Evolutionary conservation across 2,797 vertebrate genomes (phyloP).

Genomic region (Anguilla pacifica): DNA sequence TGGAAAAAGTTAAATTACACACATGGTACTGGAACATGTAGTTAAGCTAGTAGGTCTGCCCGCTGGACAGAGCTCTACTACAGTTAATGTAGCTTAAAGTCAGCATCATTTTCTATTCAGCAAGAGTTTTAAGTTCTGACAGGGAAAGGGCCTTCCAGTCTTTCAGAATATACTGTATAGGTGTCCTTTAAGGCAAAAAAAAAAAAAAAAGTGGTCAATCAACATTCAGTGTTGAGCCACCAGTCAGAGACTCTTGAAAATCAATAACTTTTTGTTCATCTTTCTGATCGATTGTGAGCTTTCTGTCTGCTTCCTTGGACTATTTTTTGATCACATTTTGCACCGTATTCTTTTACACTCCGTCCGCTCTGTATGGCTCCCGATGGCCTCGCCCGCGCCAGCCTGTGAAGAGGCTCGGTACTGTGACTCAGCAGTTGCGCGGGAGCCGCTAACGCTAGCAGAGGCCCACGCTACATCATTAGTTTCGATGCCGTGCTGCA

Average conservation of each 20-base stretch:
- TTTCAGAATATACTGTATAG: not conserved
- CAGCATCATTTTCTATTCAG: not conserved
- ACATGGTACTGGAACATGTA: too few relatives aligned
- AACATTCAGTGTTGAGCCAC: not conserved
- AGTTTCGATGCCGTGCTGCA: not conserved
- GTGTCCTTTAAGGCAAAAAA: not conserved
- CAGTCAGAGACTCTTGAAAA: not conserved
- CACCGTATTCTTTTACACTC: not conserved
- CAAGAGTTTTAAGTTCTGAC: not conserved
- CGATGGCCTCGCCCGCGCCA: not conserved
- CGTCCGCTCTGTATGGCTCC: not conserved
- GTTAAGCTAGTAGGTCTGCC: too few relatives aligned
- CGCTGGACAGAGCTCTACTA: too few relatives aligned
- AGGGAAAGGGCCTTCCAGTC: not conserved
- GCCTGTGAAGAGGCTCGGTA: not conserved
- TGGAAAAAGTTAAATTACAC: too few relatives aligned
- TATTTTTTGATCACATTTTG: not conserved
- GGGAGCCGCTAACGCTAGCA: not conserved
- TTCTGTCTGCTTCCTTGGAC: not conserved
- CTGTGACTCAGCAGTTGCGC: not conserved
- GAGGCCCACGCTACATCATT: not conserved
- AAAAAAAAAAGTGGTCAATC: not conserved
- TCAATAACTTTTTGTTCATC: not conserved
- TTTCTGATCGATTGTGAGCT: not conserved
- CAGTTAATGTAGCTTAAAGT: not conserved